These are phyloP conservation scores for Drosophila diplacantha DNA, from an alignment of 2,888 invertebrate species.

Conservation along the genomic window DNA sequence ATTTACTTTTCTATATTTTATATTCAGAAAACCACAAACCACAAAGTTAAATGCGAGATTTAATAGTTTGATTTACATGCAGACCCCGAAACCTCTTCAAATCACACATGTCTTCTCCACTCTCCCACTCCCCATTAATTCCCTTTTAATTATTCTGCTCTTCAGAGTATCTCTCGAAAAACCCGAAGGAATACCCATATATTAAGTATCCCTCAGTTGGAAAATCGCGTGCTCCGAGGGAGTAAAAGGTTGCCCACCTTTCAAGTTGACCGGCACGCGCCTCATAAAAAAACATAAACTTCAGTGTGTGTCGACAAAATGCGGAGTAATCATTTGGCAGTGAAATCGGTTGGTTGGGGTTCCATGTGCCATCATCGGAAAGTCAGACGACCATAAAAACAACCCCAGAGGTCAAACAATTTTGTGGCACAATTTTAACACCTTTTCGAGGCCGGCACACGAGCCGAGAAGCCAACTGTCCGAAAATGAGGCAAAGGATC, in stretches of 20 bases:
- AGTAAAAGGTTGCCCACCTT: conserved; percentile 45
- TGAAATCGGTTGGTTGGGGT: conserved; percentile 9
- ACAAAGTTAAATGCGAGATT: not conserved
- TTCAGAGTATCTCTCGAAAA: conserved; percentile 41
- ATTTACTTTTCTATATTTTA: not conserved
- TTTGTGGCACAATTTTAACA: conserved; percentile 70
- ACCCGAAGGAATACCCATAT: conserved; percentile 14
- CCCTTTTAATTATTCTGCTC: conserved; percentile 30
- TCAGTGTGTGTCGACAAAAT: conserved; percentile 69
- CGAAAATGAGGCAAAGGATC: conserved; percentile 40
- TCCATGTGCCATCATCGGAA: conserved; percentile 21
- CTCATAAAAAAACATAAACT: conserved; percentile 62
- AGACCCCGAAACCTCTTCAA: not conserved
- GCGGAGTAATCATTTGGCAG: conserved; percentile 56
- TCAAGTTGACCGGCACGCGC: conserved; percentile 54
- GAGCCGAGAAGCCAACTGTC: conserved; percentile 47
- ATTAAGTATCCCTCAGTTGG: conserved; percentile 52
- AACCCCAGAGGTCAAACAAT: conserved; percentile 53
- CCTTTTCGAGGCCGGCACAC: conserved; percentile 59
- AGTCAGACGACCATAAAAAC: conserved; percentile 53
- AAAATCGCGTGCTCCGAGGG: conserved; percentile 49
- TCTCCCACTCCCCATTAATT: conserved; percentile 8
- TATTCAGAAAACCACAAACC: accelerated
- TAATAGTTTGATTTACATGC: not conserved
- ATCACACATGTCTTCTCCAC: conserved; percentile 9